Percentiles rank a stretch among this genome's conserved stretches.
These are phyloP conservation scores for Harpegnathos saltator DNA, from an alignment of 1,140 invertebrate species.

Conservation along the genomic window DNA sequence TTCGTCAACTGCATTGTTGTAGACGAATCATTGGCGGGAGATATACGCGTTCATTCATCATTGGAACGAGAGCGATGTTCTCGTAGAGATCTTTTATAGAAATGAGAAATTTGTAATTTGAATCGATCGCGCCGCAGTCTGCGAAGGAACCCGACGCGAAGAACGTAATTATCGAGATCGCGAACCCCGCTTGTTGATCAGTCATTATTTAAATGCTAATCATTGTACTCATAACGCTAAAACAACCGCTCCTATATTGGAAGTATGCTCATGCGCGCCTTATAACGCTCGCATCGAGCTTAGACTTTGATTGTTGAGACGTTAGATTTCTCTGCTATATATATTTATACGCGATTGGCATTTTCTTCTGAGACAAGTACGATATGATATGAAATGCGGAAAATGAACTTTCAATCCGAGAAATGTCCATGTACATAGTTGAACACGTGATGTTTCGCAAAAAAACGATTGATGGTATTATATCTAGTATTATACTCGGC, in stretches of 20 bases:
- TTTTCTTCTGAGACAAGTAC: not conserved
- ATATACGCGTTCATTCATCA: no score
- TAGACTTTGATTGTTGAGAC: not conserved
- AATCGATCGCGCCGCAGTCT: not conserved
- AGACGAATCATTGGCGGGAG: no score
- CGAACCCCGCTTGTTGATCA: not conserved
- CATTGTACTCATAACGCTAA: not conserved
- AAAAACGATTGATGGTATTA: constrained; percentile 7
- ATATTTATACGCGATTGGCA: constrained; percentile 9
- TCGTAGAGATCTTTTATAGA: no score
- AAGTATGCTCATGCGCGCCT: not conserved
- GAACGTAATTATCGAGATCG: not conserved
- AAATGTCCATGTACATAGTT: constrained; percentile 16
- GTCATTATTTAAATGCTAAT: constrained; percentile 13
- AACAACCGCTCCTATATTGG: not conserved
- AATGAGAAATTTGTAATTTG: constrained; percentile 1
- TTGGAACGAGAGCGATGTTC: no score
- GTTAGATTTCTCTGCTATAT: not conserved
- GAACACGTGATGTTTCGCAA: constrained; percentile 16
- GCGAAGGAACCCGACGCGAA: not conserved
- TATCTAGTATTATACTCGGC: constrained; percentile 3
- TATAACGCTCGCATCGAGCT: not conserved
- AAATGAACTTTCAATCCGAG: not conserved
- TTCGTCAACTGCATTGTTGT: no score
- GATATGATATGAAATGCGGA: not conserved